phyloP scores from a whole-genome alignment of 2,888 invertebrate species.

The Allacma fusca region DNA sequence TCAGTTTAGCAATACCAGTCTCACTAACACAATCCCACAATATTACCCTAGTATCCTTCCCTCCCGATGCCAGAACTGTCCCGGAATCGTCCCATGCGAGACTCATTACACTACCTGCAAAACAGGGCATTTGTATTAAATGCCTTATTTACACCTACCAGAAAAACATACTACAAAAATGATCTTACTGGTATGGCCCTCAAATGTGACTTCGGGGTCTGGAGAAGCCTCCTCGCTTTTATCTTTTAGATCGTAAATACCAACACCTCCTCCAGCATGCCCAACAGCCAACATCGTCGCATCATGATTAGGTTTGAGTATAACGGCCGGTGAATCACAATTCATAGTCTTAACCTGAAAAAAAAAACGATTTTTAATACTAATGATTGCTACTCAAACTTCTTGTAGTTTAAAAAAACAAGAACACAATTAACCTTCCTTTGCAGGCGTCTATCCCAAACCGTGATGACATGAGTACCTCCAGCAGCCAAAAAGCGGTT shows the following conservation, averaged over 20 bases:
- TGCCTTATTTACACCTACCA: background rate
- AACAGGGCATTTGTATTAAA: too few relatives aligned
- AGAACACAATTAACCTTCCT: constrained; percentile 71
- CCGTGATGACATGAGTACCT: constrained; percentile 89
- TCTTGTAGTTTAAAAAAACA: too few relatives aligned
- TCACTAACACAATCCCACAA: constrained; percentile 95
- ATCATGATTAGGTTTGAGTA: constrained; percentile 56
- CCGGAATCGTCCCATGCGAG: constrained; percentile 57
- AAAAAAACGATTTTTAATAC: constrained; percentile 16
- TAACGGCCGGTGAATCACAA: constrained; percentile 83
- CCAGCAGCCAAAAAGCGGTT: constrained; percentile 89
- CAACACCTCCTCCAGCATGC: constrained; percentile 87
- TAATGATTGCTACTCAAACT: background rate
- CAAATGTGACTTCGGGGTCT: constrained; percentile 74
- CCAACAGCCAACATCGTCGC: constrained; percentile 86
- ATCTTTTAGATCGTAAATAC: constrained; percentile 77
- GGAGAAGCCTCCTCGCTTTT: constrained; percentile 66
- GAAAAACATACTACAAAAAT: too few relatives aligned
- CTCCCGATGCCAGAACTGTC: constrained; percentile 54
- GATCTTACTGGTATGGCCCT: constrained; percentile 74
- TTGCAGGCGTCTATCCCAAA: constrained; percentile 91
- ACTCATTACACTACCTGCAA: constrained; percentile 52
- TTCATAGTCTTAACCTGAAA: constrained; percentile 76
- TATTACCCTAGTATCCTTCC: constrained; percentile 88
- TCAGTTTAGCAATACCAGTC: constrained; percentile 85